Evolutionary conservation across 2,888 invertebrate genomes (phyloP), one percentile per base, ranked within the genome.

Genomic region (Chrysolina americana): DNA sequence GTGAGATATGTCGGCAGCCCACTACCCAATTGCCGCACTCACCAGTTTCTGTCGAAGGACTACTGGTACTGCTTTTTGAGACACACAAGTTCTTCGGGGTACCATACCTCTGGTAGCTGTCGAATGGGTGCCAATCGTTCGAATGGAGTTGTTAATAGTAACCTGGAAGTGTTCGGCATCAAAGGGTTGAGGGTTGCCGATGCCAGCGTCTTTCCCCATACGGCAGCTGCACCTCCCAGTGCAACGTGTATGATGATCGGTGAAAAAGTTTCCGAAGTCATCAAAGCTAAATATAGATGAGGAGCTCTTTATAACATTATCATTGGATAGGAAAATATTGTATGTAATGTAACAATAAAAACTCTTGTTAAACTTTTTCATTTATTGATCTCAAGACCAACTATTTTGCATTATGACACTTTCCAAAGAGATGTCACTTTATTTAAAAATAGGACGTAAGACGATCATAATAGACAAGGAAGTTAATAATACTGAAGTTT

Each of bases 101-200:
- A 65, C 41, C 93, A 93, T 85, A 92, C 92, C 80, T 90, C 92
- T 76, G 92, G 91, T 5, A 92, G 93, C 0, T 92, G 92, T 80
- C 92, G 92, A 78, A 94, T 94, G 94, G 94, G 93, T 0, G 91
- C 92, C 0, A 84, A 84, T 4, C 87, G 83, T 0, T 92, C 92
- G 81, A 89, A 90, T 0, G 89, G 86, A 0, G 91, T 93, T 0
- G 92, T 93, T 0, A 91, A 92, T 83, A 89, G 90, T 0, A 89
- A 91, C 78, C 85, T 92, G 13, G 89, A 89, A 77, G 93, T 93
- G 0, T 88, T 91, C 77, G 92, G 92, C 1, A 85, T 93, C 6
- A 81, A 88, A 4, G 87, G 87, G 2, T 85, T 93, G 41, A 89
- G 93, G 9, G 92, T 93, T 0, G 92, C 89, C 0, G 93, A 93